These are phyloP conservation scores for Suricata suricatta DNA, from an alignment of 2,113 vertebrate genomes.

Conservation along the genomic window DNA sequence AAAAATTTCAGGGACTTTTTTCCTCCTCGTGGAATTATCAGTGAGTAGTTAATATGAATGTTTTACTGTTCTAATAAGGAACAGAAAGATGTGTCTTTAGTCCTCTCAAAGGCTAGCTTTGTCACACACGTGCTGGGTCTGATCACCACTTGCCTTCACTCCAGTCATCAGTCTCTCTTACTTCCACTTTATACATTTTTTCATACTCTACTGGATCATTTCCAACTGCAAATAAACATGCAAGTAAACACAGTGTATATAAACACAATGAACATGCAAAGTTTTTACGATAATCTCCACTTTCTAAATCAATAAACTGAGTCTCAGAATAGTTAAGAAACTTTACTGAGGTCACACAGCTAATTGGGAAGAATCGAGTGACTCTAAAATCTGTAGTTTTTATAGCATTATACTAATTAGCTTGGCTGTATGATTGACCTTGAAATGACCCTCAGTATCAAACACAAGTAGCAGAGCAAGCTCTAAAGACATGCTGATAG, in stretches of 20 bases:
- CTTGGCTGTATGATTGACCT: neutral
- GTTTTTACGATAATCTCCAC: neutral
- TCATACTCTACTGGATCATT: neutral
- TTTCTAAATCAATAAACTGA: conserved; percentile 27
- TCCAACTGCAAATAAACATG: neutral
- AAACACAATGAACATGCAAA: neutral
- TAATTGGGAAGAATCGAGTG: neutral
- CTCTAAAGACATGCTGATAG: neutral
- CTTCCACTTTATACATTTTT: neutral
- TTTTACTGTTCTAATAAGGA: neutral
- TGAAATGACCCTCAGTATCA: neutral
- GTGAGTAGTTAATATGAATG: neutral
- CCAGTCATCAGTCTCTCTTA: neutral
- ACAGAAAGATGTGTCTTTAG: neutral
- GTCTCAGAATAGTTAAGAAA: conserved; percentile 17
- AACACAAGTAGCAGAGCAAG: neutral
- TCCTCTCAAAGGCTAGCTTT: neutral
- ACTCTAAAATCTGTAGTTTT: neutral
- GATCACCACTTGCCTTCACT: neutral
- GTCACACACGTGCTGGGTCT: neutral
- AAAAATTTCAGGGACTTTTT: neutral
- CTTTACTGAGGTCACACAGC: neutral
- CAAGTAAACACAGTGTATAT: neutral
- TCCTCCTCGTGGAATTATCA: neutral
- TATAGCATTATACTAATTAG: neutral